phyloP scores from a whole-genome alignment of 2,888 invertebrate species.

The Balanococcus diminutus region DNA sequence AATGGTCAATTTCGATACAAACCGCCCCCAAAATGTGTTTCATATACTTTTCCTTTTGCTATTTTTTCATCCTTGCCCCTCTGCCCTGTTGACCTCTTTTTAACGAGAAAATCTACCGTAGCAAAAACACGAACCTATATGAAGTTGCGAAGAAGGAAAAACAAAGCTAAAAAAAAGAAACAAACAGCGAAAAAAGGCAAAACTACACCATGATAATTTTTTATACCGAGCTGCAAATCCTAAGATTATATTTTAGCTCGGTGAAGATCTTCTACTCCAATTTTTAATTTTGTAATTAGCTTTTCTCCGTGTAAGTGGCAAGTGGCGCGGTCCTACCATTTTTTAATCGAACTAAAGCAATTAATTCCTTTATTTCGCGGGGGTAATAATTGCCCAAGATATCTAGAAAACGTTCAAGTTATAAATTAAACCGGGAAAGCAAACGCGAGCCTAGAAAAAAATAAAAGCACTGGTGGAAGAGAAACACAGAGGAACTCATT shows the following conservation, averaged over 20 bases:
- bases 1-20: neutral
- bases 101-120: neutral
- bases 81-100: neutral
- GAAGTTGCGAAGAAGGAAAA: neutral
- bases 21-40: neutral
- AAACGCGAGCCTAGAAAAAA: too few species aligned
- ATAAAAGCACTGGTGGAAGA: too few species aligned
- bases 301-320: neutral
- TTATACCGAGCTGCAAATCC: neutral
- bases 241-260: neutral
- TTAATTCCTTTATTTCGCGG: constrained; percentile 10
- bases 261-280: neutral
- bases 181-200: neutral
- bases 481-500: neutral
- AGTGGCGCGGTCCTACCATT: neutral
- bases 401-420: constrained; percentile 3
- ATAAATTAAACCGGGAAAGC: constrained; percentile 20
- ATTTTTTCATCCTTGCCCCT: too few species aligned
- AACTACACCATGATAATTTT: neutral
- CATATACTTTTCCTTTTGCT: too few species aligned
- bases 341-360: constrained; percentile 22
- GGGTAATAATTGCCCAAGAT: constrained; percentile 4
- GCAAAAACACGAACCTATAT: neutral
- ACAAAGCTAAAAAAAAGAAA: neutral
- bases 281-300: constrained; percentile 41